phyloP scores from a whole-genome alignment of 2,113 vertebrate genomes.

The Indicator indicator region DNA sequence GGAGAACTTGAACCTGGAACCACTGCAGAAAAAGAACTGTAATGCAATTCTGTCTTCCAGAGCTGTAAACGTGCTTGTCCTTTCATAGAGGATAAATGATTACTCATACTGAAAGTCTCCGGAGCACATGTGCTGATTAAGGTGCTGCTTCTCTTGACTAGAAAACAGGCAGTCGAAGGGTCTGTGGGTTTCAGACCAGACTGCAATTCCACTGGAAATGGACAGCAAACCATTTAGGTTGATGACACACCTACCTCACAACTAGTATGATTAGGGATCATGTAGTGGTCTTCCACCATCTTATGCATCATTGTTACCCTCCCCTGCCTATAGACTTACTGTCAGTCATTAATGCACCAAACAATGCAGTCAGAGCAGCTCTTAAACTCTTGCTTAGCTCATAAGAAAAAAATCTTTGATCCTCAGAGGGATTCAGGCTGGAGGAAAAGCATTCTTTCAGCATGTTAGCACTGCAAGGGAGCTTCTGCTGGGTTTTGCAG shows the following conservation, averaged over 20 bases:
- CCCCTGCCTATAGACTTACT: background rate
- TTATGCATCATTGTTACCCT: background rate
- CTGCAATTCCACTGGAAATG: background rate
- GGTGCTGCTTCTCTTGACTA: background rate
- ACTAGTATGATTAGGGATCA: background rate
- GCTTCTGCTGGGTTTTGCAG: background rate
- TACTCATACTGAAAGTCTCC: background rate
- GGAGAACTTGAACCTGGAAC: background rate
- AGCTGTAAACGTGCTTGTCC: background rate
- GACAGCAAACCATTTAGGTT: background rate
- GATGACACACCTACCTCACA: background rate
- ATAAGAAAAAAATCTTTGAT: background rate
- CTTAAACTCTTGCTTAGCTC: background rate
- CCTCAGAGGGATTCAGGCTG: background rate
- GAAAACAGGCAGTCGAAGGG: background rate
- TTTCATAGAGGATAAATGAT: background rate
- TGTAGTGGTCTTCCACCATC: background rate
- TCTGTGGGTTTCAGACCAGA: background rate
- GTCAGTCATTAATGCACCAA: background rate
- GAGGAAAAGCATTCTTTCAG: background rate
- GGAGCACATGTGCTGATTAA: background rate
- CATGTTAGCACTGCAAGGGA: background rate
- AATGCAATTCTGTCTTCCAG: background rate
- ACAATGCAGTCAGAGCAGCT: background rate
- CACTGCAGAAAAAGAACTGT: background rate